Base-by-base conservation (phyloP, 2,888 invertebrate genomes). In the Acrocyrtus sp. region DNA sequence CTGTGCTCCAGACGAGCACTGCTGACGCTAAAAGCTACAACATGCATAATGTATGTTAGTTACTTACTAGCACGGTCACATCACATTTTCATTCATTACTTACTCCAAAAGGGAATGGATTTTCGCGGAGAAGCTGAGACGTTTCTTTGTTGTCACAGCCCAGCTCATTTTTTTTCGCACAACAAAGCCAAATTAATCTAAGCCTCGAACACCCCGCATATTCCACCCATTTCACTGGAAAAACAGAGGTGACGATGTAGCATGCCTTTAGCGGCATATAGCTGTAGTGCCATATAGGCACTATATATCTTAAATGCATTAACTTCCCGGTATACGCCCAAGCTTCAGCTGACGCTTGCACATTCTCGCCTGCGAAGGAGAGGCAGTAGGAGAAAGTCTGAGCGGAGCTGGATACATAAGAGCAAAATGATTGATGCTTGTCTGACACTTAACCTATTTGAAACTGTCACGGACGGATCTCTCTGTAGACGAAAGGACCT, bases 381-480 rank as follows among this genome's bases (percentile, higher is more conserved):
- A 22, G 29, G 61, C 34, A 27, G 61, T 29, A 29, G 47, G 15
- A 24, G 54, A 51, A 54, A 29, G 5, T 8, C 6, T 8, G 34
- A 34, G 34, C n/a, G n/a, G n/a, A n/a, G n/a, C n/a, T n/a, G n/a
- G n/a, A 5, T 34, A 34, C 34, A 34, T 34, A 34, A 21, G 43
- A 54, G 48, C 66, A 68, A 68, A 53, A 68, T 68, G 68, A 68
- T 68, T 68, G 68, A 68, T 68, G 61, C 61, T 68, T 68, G 68
- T 68, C 68, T 68, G 68, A 68, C 68, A 68, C 54, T 61, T 53
- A 50, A 60, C 61, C 68, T 68, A 68, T 68, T 68, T 68, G 68
- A 68, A 68, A 68, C 60, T 68, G 68, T 68, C 68, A 68, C 58
- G 51, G 54, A 51, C 54, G 34, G 48, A 39, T n/a, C n/a, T n/a